phyloP scores from a whole-genome alignment of 2,888 invertebrate genomes.

The Drosophila prolongata region DNA sequence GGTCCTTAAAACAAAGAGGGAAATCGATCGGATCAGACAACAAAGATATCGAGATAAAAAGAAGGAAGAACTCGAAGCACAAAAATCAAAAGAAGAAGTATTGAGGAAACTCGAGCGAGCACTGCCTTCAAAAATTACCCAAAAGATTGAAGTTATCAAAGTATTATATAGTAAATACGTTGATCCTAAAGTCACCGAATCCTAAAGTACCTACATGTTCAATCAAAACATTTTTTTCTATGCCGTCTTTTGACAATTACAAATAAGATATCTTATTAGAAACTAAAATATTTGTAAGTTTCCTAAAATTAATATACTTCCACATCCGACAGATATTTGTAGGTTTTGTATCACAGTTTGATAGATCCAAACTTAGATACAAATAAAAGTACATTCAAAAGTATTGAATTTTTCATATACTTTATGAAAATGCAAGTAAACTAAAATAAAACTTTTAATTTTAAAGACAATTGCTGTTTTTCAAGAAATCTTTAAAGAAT shows the following conservation, averaged over 20 bases:
- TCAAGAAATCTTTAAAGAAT: too few relatives aligned
- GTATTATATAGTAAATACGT: background rate
- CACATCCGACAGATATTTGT: too few relatives aligned
- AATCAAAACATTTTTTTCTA: too few relatives aligned
- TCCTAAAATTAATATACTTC: background rate
- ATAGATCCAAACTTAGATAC: too few relatives aligned
- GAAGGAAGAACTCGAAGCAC: background rate
- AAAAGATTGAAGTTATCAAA: conserved; percentile 1
- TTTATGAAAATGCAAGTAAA: too few relatives aligned
- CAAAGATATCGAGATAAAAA: conserved; percentile 5
- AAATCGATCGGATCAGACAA: background rate
- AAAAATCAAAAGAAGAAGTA: background rate
- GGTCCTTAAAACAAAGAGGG: background rate
- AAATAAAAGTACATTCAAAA: too few relatives aligned
- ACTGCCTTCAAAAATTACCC: background rate
- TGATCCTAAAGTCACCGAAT: background rate
- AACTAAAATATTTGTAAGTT: background rate
- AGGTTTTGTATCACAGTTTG: too few relatives aligned
- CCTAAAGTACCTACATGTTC: background rate
- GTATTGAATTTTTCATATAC: too few relatives aligned
- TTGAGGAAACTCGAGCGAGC: background rate
- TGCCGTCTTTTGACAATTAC: background rate
- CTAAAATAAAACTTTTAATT: too few relatives aligned
- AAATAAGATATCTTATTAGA: background rate
- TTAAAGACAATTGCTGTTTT: too few relatives aligned